phyloP scores from a whole-genome alignment of 1,140 invertebrate genomes.

The Papilio polyxenes region DNA sequence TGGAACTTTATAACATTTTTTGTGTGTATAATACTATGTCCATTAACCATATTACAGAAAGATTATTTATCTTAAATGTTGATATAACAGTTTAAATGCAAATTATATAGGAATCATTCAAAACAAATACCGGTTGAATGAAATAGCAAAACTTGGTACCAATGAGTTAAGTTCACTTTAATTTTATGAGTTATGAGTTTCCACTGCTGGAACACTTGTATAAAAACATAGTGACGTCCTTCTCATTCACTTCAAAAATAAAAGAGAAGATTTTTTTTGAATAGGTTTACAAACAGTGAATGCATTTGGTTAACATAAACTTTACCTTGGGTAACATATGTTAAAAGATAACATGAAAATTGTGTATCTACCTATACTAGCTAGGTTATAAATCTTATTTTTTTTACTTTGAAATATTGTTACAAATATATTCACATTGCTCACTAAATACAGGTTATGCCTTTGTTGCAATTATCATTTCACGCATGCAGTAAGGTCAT shows the following conservation, averaged over 20 bases:
- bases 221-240: not conserved
- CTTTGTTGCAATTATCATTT: constrained; percentile 14
- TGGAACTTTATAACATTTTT: too few relatives aligned
- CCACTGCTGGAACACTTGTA: not conserved
- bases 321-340: not conserved
- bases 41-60: too few relatives aligned
- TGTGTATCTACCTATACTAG: not conserved
- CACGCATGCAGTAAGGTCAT: constrained; percentile 10
- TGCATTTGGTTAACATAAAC: too few relatives aligned
- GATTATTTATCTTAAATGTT: not conserved
- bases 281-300: too few relatives aligned
- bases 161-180: not conserved
- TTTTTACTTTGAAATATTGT: not conserved
- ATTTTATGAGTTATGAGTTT: not conserved
- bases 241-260: too few relatives aligned
- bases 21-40: too few relatives aligned
- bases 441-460: not conserved
- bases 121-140: not conserved
- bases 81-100: not conserved
- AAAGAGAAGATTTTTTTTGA: too few relatives aligned
- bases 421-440: not conserved
- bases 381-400: not conserved
- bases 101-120: not conserved
- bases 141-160: not conserved
- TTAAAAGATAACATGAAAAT: too few relatives aligned